A percentile compares a stretch with the other conserved stretches of the same genome.
Evolutionary conservation across 2,797 vertebrate species (phyloP).

Genomic region (Characodon lateralis): DNA sequence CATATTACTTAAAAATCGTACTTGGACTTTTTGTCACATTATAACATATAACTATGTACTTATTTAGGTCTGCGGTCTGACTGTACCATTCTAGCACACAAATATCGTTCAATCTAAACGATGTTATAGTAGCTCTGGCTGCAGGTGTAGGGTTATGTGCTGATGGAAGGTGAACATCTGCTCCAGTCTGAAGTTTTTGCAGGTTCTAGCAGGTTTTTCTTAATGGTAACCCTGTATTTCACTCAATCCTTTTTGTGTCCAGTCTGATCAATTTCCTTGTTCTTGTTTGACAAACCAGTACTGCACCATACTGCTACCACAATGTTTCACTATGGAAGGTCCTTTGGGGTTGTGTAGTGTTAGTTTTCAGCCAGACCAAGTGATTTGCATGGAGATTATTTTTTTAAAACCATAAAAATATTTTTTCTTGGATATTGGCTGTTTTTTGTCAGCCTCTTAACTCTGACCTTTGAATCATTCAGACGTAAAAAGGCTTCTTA

Average conservation of each 20-base stretch:
- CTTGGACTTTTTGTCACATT: background rate
- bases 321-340: background rate
- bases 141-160: background rate
- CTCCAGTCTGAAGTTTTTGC: background rate
- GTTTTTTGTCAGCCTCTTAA: no score
- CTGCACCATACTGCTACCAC: background rate
- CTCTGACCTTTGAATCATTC: no score
- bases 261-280: background rate
- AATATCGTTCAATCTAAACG: background rate
- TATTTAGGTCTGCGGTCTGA: background rate
- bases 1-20: background rate
- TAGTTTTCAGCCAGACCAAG: no score
- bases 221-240: background rate
- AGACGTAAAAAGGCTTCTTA: no score
- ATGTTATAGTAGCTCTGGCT: background rate
- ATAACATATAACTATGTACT: background rate
- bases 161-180: background rate
- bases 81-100: background rate
- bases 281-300: background rate
- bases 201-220: background rate
- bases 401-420: no score
- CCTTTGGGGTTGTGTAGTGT: no score
- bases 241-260: background rate
- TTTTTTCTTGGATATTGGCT: no score
- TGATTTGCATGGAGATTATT: no score